These are phyloP conservation scores for Phortica magna DNA, from an alignment of 2,888 invertebrate species.

Conservation along the genomic window DNA sequence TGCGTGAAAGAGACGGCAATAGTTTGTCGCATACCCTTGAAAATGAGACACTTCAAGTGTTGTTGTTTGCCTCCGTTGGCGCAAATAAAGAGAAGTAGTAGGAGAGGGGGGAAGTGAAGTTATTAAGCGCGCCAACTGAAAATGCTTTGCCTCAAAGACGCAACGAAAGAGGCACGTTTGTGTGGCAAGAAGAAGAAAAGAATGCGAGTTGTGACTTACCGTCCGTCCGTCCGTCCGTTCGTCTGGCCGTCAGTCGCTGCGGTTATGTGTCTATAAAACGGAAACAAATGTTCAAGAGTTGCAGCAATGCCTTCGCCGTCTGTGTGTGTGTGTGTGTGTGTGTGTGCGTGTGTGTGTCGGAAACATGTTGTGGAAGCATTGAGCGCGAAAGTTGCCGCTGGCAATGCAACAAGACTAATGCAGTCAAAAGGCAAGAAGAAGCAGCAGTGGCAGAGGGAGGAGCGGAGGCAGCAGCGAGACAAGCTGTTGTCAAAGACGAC, in stretches of 20 bases:
- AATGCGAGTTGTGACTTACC: no score
- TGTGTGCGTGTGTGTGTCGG: background rate
- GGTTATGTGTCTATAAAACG: constrained; percentile 12
- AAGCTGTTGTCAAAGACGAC: constrained; percentile 7
- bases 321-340: background rate
- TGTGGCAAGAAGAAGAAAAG: background rate
- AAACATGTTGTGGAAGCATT: background rate
- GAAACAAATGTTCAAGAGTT: constrained; percentile 29
- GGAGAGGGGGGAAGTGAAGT: background rate
- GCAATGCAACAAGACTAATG: background rate
- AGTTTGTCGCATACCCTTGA: constrained; percentile 21
- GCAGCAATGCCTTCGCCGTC: background rate
- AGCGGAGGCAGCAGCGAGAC: background rate
- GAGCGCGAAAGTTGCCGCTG: background rate
- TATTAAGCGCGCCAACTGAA: constrained; percentile 11
- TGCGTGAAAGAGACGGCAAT: background rate
- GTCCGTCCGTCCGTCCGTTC: background rate
- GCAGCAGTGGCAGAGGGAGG: background rate
- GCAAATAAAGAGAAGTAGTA: background rate
- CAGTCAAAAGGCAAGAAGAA: constrained; percentile 8
- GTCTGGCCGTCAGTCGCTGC: background rate
- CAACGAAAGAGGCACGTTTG: background rate
- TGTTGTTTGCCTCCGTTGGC: background rate
- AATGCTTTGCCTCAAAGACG: background rate
- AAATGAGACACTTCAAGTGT: background rate